Percentiles rank a stretch among this genome's conserved stretches.
These are phyloP conservation scores for Danio jaintianensis DNA, from an alignment of 2,797 vertebrate species.

Conservation along the genomic window DNA sequence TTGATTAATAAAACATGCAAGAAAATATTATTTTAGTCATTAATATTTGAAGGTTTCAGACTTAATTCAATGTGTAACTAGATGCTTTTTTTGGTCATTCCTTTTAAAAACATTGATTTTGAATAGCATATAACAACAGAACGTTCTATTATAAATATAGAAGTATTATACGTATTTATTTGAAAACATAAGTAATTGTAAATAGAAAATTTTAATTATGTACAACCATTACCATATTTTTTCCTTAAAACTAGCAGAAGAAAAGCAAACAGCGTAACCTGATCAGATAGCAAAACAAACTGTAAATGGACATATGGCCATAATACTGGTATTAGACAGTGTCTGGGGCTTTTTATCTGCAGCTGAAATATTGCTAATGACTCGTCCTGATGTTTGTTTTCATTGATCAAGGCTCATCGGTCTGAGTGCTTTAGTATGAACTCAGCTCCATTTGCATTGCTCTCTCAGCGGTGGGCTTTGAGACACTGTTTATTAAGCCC, in stretches of 20 bases:
- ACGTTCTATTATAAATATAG: background rate
- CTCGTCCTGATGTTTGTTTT: slow-evolving; percentile 53
- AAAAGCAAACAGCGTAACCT: slow-evolving; percentile 26
- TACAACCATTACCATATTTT: background rate
- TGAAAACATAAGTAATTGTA: too few relatives aligned
- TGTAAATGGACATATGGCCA: slow-evolving; percentile 34
- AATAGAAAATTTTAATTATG: background rate
- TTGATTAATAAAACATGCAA: too few relatives aligned
- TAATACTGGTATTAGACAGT: slow-evolving; percentile 21
- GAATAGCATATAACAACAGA: background rate
- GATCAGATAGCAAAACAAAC: slow-evolving; percentile 27
- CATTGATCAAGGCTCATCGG: slow-evolving; percentile 37
- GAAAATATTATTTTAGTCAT: too few relatives aligned
- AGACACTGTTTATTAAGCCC: slow-evolving; percentile 42
- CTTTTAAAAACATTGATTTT: background rate
- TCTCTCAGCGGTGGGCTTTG: slow-evolving; percentile 33
- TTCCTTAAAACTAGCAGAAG: background rate
- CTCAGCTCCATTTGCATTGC: slow-evolving; percentile 36
- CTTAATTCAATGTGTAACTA: too few relatives aligned
- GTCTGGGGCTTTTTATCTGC: slow-evolving; percentile 37
- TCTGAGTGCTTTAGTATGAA: slow-evolving; percentile 43
- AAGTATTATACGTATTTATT: too few relatives aligned
- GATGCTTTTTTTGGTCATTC: too few relatives aligned
- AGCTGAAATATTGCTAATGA: slow-evolving; percentile 46
- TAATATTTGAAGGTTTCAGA: too few relatives aligned